Base-by-base conservation (phyloP, 2,797 vertebrate genomes). In the Falco naumanni region DNA sequence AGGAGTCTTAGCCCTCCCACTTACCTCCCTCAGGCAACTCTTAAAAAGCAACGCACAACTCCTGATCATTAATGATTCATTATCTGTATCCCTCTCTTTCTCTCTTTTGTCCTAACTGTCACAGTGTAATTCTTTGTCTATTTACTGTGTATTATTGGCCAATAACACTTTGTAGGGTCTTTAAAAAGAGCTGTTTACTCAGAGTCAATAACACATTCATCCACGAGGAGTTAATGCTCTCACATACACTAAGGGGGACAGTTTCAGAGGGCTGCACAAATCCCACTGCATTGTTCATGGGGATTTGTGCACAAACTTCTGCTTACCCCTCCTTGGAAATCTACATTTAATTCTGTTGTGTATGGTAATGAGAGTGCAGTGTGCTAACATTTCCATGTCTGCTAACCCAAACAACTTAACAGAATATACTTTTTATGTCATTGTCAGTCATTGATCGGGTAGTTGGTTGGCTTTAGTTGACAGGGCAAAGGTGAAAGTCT, bases 151-250 rank as follows among this genome's bases (percentile, higher is more conserved):
- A 93, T 95, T 97, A 93, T 57, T 39, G 92, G 75, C 84, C 70
- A 47, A 70, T 70, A 84, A 81, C 91, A 76, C 92, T 96, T 82
- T 78, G 80, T 39, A 84, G 93, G 64, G 92, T 74, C 95, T 95
- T 89, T 92, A 61, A 83, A 94, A 96, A 84, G 88, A 19, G 68
- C 88, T 97, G 95, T 96, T 96, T 96, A 17, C 95, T 93, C 90
- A 92, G 89, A 95, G 94, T 96, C 96, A 95, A 96, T 96, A 94
- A 97, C 90, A 79, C 91, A 87, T 94, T 95, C 93, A 95, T 82
- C 72, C 68, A 28, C 3, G 5, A 91, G 78, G n/a, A 77, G 89
- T 91, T 95, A 89, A 94, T 96, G 92, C 95, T 90, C 95, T 80
- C 59, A 61, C 80, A 64, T 53, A 89, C 76, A 34, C 87, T 45